Evolutionary conservation across 1,140 invertebrate species (phyloP).

Genomic region (Philotrypesis tridentata): DNA sequence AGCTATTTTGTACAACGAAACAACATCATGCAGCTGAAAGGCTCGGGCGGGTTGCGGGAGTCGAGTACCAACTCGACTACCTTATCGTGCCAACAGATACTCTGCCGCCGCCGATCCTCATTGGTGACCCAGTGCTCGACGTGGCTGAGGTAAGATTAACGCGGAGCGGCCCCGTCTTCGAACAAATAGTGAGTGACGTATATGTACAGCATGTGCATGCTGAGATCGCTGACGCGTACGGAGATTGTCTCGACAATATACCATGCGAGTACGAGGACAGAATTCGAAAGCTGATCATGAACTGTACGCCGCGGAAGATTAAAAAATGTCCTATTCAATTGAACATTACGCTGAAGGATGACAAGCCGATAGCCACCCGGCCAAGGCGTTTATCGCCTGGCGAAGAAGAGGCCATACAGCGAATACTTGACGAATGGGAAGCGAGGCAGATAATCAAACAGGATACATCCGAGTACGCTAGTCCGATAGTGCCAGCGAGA

Average conservation of each 20-base stretch:
- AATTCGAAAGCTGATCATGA: neutral
- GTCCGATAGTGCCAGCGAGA: neutral
- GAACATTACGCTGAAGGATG: constrained; percentile 10
- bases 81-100: constrained; percentile 35
- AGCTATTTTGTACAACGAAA: too few species aligned
- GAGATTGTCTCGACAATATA: neutral
- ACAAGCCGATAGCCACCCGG: neutral
- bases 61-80: neutral
- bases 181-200: neutral
- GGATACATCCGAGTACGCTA: constrained; percentile 20
- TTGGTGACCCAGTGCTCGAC: constrained; percentile 50
- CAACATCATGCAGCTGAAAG: neutral
- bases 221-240: neutral
- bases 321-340: constrained; percentile 11
- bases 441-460: constrained; percentile 17
- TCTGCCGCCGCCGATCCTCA: constrained; percentile 26
- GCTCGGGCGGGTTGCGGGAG: neutral
- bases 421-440: constrained; percentile 36
- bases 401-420: constrained; percentile 26
- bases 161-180: neutral
- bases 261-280: neutral
- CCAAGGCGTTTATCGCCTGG: constrained; percentile 37
- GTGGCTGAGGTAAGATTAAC: constrained; percentile 26
- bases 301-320: constrained; percentile 13
- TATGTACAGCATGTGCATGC: neutral